Conservation (phyloP, 2,888 invertebrate genomes). For the Epinotia bilunana region DNA sequence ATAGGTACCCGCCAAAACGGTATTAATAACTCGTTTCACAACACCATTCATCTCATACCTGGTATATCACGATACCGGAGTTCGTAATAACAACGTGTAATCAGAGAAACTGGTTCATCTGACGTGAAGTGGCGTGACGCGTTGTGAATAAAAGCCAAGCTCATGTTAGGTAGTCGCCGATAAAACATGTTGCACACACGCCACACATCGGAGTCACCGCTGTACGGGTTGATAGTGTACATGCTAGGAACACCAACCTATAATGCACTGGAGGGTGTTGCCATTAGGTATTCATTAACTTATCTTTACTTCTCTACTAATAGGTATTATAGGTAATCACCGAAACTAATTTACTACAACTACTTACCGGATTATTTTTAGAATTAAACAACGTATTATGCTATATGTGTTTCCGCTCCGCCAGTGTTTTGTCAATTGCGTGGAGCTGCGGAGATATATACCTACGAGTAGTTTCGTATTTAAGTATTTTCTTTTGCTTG, state of each 20-base stretch:
- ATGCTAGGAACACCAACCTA: constrained; percentile 14
- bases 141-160: constrained; percentile 11
- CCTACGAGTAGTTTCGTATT: too few species aligned
- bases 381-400: too few species aligned
- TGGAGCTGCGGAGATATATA: too few species aligned
- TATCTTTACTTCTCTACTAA: background rate
- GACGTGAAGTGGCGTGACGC: background rate
- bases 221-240: constrained; percentile 30
- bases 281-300: background rate
- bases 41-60: too few species aligned
- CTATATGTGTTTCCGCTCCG: too few species aligned
- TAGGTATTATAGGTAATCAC: background rate
- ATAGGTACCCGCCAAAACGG: too few species aligned
- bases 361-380: too few species aligned
- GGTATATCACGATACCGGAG: background rate
- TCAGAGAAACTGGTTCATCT: background rate
- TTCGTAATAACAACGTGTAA: background rate
- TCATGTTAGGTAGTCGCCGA: constrained; percentile 27
- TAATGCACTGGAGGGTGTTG: constrained; percentile 24
- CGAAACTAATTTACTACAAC: too few species aligned
- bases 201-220: constrained; percentile 4
- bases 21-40: too few species aligned
- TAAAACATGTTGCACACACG: constrained; percentile 38
- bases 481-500: too few species aligned
- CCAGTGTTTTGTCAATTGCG: too few species aligned